Base-by-base conservation (phyloP, 2,888 invertebrate genomes). In the Euclidia mi region DNA sequence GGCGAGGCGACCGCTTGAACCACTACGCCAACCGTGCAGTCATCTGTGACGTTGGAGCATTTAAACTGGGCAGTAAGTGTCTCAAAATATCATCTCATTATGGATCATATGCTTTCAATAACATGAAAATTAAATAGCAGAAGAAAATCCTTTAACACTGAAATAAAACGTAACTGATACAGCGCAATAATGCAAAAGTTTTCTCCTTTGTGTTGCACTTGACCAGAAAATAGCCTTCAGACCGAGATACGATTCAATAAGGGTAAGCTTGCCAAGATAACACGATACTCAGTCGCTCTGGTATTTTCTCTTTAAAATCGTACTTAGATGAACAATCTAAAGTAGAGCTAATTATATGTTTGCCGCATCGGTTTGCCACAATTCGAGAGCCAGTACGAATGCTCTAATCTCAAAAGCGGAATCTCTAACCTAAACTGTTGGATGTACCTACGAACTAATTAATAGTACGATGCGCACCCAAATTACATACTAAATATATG, bases 171-270 rank as follows among this genome's bases (percentile, higher is more conserved):
- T 3, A 25, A 32, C 10, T 11, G 11, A 3, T 3, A n/a, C 15
- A 92, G 71, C 28, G 29, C 15, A 28, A 9, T 18, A 14, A 31
- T 15, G 11, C 35, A 4, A 37, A 14, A 37, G 15, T 18, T 41
- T 12, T 35, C 40, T 25, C 50, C 50, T 44, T 44, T 46, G 42
- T 46, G 49, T 57, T 43, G 28, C 46, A 62, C 62, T 62, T 60
- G 50, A 55, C 46, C 51, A 66, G 51, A 60, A 60, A 56, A 70
- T 59, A 60, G 59, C 48, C 56, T 49, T 49, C 41, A 41, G 43
- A 41, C 34, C n/a, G 37, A 31, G 42, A 42, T 56, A 45, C 51
- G 43, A 41, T 65, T 60, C 57, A 71, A 71, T 62, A 69, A 44
- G 56, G 42, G 60, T 50, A 49, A 51, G 32, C 51, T 56, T 50